Evolutionary conservation across 2,797 vertebrate species (phyloP).

Genomic region (Fistularia commersonii): DNA sequence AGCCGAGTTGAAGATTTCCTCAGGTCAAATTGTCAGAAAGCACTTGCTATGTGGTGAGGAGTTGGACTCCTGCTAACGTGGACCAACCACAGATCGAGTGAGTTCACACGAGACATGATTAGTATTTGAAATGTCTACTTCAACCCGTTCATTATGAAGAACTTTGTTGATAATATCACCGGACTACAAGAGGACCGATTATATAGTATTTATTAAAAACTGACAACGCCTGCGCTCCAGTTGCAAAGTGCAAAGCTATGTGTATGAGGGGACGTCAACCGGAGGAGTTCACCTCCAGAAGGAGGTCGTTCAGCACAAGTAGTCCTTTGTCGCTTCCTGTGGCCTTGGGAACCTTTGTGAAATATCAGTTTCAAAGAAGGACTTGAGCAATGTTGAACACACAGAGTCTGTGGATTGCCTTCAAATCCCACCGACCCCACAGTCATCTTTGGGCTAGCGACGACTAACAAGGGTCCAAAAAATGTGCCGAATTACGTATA

Average conservation of each 20-base stretch:
- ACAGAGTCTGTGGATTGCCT: conserved; percentile 10
- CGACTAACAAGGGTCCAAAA: conserved; percentile 17
- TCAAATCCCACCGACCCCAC: conserved; percentile 16
- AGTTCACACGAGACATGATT: conserved; percentile 8
- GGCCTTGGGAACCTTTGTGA: too few relatives aligned
- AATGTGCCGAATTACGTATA: conserved; percentile 37
- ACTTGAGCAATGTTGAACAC: too few relatives aligned
- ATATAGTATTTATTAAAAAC: too few relatives aligned
- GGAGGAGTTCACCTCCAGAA: too few relatives aligned
- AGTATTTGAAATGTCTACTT: conserved; percentile 12
- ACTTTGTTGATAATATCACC: neutral
- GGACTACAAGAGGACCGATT: too few relatives aligned
- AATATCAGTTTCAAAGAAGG: too few relatives aligned
- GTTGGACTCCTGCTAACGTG: neutral
- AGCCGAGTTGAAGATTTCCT: conserved; percentile 49
- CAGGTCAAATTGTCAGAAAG: conserved; percentile 33
- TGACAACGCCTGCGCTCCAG: too few relatives aligned
- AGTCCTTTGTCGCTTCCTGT: too few relatives aligned
- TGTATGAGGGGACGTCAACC: too few relatives aligned
- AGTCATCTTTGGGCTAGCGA: conserved; percentile 12
- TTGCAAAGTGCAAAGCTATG: too few relatives aligned
- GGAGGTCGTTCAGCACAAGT: too few relatives aligned
- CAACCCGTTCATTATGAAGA: conserved; percentile 5
- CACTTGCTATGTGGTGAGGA: conserved; percentile 14
- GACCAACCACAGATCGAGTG: neutral